Percentiles rank a stretch among this genome's conserved stretches.
phyloP scores from a whole-genome alignment of 2,888 invertebrate genomes.

The Cerceris ruficornis region DNA sequence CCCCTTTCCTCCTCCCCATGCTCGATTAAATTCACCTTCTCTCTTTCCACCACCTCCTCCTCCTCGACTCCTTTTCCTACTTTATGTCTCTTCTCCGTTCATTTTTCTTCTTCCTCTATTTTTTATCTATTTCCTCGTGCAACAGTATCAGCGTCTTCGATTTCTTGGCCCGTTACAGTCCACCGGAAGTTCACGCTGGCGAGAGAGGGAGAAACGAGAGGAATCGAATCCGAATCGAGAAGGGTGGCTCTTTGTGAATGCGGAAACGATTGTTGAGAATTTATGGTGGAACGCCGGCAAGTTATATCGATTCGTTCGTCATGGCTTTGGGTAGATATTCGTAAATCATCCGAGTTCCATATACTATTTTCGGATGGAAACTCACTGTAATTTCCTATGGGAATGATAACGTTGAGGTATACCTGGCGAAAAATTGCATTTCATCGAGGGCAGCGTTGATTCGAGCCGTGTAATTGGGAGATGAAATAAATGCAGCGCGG shows the following conservation, averaged over 20 bases:
- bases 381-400: neutral
- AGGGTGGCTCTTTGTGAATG: slow-evolving; percentile 3
- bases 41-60: neutral
- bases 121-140: neutral
- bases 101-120: neutral
- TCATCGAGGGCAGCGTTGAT: too few relatives aligned
- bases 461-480: too few relatives aligned
- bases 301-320: neutral
- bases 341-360: neutral
- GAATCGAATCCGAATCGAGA: neutral
- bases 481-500: too few relatives aligned
- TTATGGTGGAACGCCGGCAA: neutral
- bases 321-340: neutral
- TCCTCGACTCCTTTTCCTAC: neutral
- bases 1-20: slow-evolving; percentile 52
- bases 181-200: slow-evolving; percentile 14
- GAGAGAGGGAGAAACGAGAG: neutral
- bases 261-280: slow-evolving; percentile 1
- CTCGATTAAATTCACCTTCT: slow-evolving; percentile 64
- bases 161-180: slow-evolving; percentile 1
- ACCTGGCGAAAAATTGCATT: too few relatives aligned
- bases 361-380: slow-evolving; percentile 6
- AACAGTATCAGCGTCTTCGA: neutral
- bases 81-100: neutral
- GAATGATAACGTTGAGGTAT: too few relatives aligned